Conservation (phyloP, 35 echinoderm and acorn worm species). For the Heliocidaris erythrogramma region DNA sequence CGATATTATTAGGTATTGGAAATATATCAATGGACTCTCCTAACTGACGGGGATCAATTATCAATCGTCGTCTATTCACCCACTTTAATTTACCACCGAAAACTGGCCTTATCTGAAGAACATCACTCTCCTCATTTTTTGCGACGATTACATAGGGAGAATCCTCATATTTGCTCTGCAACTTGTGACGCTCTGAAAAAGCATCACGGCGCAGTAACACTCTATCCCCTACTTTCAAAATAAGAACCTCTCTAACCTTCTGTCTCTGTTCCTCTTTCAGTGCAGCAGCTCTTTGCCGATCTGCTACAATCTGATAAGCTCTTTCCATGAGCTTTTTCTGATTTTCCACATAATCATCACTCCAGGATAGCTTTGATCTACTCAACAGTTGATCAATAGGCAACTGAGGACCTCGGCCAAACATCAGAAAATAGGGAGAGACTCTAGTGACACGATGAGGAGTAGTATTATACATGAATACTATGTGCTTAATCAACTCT, state of each 20-base stretch:
- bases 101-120: slow-evolving; percentile 7
- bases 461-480: too few relatives aligned
- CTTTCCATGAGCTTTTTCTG: too few relatives aligned
- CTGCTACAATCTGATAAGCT: too few relatives aligned
- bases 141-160: neutral
- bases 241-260: neutral
- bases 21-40: slow-evolving; percentile 11
- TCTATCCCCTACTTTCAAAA: slow-evolving; percentile 31
- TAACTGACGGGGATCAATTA: neutral
- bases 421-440: too few relatives aligned
- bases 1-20: neutral
- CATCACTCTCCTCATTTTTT: slow-evolving; percentile 23
- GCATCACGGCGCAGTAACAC: neutral
- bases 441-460: too few relatives aligned
- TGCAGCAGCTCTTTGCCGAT: neutral
- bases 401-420: too few relatives aligned
- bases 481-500: too few relatives aligned
- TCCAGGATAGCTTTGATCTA: too few relatives aligned
- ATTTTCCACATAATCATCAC: too few relatives aligned
- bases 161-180: slow-evolving; percentile 21
- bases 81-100: neutral
- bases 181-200: slow-evolving; percentile 38
- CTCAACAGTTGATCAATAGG: too few relatives aligned
- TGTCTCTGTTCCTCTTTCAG: neutral
- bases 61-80: slow-evolving; percentile 29